A percentile compares a stretch with the other conserved stretches of the same genome.
These are phyloP conservation scores for Volucella bombylans DNA, from an alignment of 2,888 invertebrate genomes.

Conservation along the genomic window DNA sequence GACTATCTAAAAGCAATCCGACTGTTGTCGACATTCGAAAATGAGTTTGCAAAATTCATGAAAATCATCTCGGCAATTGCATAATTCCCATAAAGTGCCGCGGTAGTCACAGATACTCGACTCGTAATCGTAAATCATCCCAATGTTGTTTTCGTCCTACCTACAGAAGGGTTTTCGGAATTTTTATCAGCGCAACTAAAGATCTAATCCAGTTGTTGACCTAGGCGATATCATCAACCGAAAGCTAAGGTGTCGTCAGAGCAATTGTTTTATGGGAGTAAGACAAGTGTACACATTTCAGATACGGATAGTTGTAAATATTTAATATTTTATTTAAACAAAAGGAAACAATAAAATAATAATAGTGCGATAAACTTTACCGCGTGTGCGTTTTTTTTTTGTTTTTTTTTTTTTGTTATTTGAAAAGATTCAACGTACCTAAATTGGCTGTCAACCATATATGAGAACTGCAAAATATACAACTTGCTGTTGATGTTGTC, in stretches of 20 bases:
- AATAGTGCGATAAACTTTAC: conserved; percentile 52
- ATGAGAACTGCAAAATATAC: conserved; percentile 20
- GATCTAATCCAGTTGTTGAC: too few species aligned
- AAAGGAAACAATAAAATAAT: conserved; percentile 54
- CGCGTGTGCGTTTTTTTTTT: conserved; percentile 12
- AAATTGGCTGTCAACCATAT: conserved; percentile 37
- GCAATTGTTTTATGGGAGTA: conserved; percentile 1
- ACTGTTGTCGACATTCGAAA: too few species aligned
- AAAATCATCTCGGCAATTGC: neutral
- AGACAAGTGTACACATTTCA: conserved; percentile 2
- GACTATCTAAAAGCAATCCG: neutral
- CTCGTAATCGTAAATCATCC: too few species aligned
- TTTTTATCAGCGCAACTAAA: too few species aligned
- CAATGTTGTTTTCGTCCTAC: too few species aligned
- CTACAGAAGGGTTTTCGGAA: too few species aligned
- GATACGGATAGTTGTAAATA: conserved; percentile 44
- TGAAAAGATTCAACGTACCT: neutral
- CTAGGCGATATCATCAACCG: too few species aligned
- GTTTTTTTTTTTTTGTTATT: neutral
- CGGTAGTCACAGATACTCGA: too few species aligned
- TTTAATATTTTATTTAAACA: conserved; percentile 48
- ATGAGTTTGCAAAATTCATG: neutral
- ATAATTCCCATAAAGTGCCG: too few species aligned
- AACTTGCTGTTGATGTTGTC: conserved; percentile 31
- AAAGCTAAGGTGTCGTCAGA: neutral